Percentiles rank a stretch among this genome's conserved stretches.
These are phyloP conservation scores for Serilophus lunatus DNA, from an alignment of 2,113 vertebrate genomes.

Conservation along the genomic window DNA sequence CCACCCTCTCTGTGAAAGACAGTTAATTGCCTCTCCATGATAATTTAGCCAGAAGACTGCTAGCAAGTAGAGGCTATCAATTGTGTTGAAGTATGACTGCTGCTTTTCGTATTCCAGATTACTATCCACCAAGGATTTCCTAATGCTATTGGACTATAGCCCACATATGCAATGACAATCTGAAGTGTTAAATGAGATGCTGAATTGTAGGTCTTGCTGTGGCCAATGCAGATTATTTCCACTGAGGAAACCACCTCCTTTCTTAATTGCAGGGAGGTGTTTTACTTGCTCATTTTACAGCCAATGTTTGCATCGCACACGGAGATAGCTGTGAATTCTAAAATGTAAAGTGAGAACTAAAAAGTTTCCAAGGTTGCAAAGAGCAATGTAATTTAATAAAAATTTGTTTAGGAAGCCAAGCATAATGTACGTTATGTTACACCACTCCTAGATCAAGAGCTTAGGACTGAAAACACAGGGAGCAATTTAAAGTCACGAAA, in stretches of 20 bases:
- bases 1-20: constrained; percentile 35
- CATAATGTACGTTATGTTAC: not conserved
- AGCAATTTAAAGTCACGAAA: not conserved
- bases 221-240: not conserved
- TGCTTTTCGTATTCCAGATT: constrained; percentile 63
- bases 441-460: not conserved
- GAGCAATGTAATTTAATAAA: not conserved
- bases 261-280: constrained; percentile 25
- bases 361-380: not conserved
- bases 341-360: constrained; percentile 3
- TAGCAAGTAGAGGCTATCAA: constrained; percentile 37
- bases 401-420: not conserved
- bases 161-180: constrained; percentile 40
- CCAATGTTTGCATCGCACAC: not conserved
- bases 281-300: not conserved
- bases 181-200: constrained; percentile 44
- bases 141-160: constrained; percentile 53
- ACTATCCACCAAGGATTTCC: constrained; percentile 64
- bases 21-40: constrained; percentile 47
- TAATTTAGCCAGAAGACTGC: constrained; percentile 8
- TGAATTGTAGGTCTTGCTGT: constrained; percentile 20
- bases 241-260: constrained; percentile 38
- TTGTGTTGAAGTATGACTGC: constrained; percentile 61
- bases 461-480: constrained; percentile 7
- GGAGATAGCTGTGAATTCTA: not conserved